Evolutionary conservation across 2,797 vertebrate species (phyloP), one percentile per base, ranked within the genome.

Genomic region (Acipenser ruthenus): DNA sequence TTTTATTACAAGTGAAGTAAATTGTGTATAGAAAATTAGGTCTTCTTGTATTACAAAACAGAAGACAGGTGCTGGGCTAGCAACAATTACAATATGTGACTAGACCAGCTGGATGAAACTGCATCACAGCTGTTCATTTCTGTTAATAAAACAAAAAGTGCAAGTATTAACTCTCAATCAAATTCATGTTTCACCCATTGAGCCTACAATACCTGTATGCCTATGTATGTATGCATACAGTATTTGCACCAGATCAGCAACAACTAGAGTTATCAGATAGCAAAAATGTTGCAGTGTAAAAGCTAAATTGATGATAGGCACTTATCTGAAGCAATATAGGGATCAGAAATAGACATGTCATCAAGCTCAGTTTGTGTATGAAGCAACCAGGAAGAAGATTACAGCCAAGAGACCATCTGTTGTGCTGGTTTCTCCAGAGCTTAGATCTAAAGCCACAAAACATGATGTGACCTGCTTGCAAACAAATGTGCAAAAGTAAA

Each of bases 11-110:
- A 62, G 60, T 9, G 37, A 37, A 37, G 37, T 62, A 62, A 62
- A 62, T 62, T 62, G 18, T 7, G 8, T 62, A 37, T 23, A 62
- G 60, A 62, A 18, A 62, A 62, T 62, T 37, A 62, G 60, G 47
- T 37, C 60, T 23, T 62, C 60, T 10, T 48, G 18, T 62, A 15
- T 10, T 4, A 10, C 60, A 62, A 7, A 62, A 62, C 18, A 37
- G 60, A 62, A 62, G 18, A 18, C 60, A 62, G 60, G 60, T 62
- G 60, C 18, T 62, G 18, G 60, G 18, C 18, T 47, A 10, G 18
- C 60, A 12, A 23, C 60, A 37, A 37, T 37, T 37, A 37, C 37
- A 37, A 37, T 37, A 5, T 62, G 60, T 62, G 10, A 62, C 60
- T 62, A 8, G 7, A 62, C 13, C 60, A 62, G 60, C 60, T 62